Base-by-base conservation (phyloP, 1,140 invertebrate species). In the Drosophila paulistorum region DNA sequence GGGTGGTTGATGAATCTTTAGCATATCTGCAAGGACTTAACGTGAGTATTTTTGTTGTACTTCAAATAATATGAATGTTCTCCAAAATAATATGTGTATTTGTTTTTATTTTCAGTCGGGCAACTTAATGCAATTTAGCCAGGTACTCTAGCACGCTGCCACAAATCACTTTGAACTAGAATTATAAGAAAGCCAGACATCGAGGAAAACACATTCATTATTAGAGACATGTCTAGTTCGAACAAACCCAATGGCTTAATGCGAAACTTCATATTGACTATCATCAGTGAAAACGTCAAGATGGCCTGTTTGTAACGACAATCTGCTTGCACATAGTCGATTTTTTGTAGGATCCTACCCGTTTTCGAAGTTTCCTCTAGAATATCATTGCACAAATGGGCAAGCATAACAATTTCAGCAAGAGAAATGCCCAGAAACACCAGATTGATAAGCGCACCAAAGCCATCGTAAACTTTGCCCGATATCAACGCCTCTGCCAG, bases 81-180 rank as follows among this genome's bases (percentile, higher is more conserved):
- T 35, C 3, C 0, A 51, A 4, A 23, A 14, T 23, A 51, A 51
- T 51, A n/a, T 26, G 48, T 13, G 62, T 48, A 63, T 14, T 41
- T 42, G 64, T 55, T 45, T 45, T 68, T 57, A n/a, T 9, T 79
- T 80, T 10, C 70, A 91, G 90, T 91, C 90, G 1, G 90, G 77
- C 11, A 91, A 91, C 51, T 72, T 91, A 35, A 91, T 91, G 90
- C 79, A 91, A 58, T 91, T 91, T 39, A 91, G 90, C 60, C 90
- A 91, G 90, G 90, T 91, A 85, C 70, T 5, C 6, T n/a, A 41
- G 14, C 54, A 3, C 86, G 71, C 3, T 83, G 82, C 6, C 75
- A 74, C 35, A 89, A 59, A 67, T 89, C 85, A 1, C 74, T 65
- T 72, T 89, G 85, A 1, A 90, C 63, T 5, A 89, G 65, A 30